Percentiles rank a stretch among this genome's conserved stretches.
Conservation (phyloP, 2,113 vertebrate species). For the Theristicus caerulescens region DNA sequence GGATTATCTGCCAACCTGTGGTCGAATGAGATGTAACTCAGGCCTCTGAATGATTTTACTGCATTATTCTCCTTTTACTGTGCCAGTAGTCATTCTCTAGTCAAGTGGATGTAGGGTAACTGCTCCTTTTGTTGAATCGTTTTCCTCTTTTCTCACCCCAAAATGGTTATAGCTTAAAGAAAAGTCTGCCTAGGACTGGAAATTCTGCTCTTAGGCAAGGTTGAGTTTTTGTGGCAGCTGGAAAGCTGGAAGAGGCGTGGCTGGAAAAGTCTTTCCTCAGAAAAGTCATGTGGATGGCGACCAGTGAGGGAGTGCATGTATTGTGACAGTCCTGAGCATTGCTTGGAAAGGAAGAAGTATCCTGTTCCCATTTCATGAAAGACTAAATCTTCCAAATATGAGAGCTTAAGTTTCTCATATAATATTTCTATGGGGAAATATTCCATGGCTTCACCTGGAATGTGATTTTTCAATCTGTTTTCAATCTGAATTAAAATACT, state of each 20-base stretch:
- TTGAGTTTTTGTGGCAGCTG: not conserved
- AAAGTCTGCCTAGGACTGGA: not conserved
- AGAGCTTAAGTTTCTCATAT: not conserved
- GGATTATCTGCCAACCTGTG: not conserved
- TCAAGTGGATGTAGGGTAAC: not conserved
- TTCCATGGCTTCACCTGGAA: not conserved
- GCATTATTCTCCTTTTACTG: not conserved
- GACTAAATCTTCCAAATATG: not conserved
- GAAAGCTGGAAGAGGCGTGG: not conserved
- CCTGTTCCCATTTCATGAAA: not conserved
- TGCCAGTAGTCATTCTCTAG: not conserved
- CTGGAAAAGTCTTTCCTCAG: not conserved
- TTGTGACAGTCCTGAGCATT: not conserved
- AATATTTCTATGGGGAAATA: not conserved
- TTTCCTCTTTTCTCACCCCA: not conserved
- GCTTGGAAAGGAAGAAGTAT: not conserved
- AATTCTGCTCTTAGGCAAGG: not conserved
- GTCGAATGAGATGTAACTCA: not conserved
- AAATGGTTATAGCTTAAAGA: not conserved
- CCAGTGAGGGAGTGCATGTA: not conserved
- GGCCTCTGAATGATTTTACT: not conserved
- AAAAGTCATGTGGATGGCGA: not conserved
- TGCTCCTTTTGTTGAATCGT: not conserved
- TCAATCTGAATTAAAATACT: not conserved
- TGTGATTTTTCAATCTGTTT: not conserved